These are phyloP conservation scores for Danio aesculapii DNA, from an alignment of 2,797 vertebrate genomes.

Conservation along the genomic window DNA sequence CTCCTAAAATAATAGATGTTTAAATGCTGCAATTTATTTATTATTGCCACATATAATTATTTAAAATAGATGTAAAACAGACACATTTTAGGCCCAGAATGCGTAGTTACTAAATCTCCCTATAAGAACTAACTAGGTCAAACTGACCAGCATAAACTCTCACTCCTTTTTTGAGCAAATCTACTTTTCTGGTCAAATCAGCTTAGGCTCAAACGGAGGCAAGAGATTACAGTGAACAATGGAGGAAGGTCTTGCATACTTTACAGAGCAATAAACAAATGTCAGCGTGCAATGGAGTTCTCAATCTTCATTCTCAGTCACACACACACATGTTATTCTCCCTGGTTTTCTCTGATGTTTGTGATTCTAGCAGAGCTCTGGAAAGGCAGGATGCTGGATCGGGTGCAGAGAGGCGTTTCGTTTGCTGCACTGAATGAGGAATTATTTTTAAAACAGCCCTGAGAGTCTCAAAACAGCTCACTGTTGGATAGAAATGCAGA, in stretches of 20 bases:
- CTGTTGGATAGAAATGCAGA: slow-evolving; percentile 66
- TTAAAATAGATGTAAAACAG: too few species aligned
- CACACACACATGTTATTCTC: background rate
- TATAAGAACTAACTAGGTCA: background rate
- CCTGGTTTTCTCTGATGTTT: background rate
- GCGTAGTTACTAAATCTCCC: background rate
- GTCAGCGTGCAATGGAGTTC: background rate
- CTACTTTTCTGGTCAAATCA: background rate
- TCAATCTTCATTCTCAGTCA: background rate
- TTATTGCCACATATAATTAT: too few species aligned
- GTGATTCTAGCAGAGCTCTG: too few species aligned
- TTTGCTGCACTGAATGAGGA: slow-evolving; percentile 53
- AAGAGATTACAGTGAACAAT: background rate
- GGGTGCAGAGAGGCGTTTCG: background rate
- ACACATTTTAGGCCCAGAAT: background rate
- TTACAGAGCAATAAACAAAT: background rate
- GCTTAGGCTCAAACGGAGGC: background rate
- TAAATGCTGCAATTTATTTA: too few species aligned
- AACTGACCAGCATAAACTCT: background rate
- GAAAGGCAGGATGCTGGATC: background rate
- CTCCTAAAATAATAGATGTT: background rate
- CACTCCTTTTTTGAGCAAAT: background rate
- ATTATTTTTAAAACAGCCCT: slow-evolving; percentile 64
- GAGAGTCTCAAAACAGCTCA: slow-evolving; percentile 59
- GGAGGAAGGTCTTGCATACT: background rate